Evolutionary conservation across 2,797 vertebrate genomes (phyloP), one percentile per base, ranked within the genome.

Genomic region (Acropternis orthonyx): DNA sequence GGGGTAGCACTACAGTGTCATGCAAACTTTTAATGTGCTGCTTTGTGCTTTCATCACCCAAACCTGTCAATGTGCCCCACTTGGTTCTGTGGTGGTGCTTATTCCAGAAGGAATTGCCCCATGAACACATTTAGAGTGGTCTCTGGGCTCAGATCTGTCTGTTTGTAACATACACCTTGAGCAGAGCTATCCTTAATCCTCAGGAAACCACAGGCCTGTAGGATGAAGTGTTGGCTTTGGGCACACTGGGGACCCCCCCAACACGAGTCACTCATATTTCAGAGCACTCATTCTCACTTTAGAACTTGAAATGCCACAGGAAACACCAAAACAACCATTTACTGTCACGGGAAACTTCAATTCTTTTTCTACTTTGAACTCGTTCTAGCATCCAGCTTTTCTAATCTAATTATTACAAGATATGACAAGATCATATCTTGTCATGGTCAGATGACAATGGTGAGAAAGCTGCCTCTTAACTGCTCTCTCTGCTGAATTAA

Each of bases 21-120:
- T 0, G 1, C n/a, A 14, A 34, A n/a, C 4, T 61, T 71, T 48
- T n/a, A 22, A 49, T 0, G 1, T 32, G 52, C 28, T 61, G 51
- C 20, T 59, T 65, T 36, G 27, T 27, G n/a, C 52, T 41, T 34
- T 44, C 14, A 49, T 12, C 14, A 14, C 30, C 27, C 76, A 63
- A 51, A 59, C 7, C 49, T 43, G 65, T 7, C 1, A 5, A 2
- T 9, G 65, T 36, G 19, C 56, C 65, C 80, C 24, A 5, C 55
- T 15, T 54, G 24, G 46, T 2, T 54, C 46, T 44, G 34, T 21
- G n/a, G 30, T 39, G 18, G 12, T 2, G 9, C 11, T 24, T 7
- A 1, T 36, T 76, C 12, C 5, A 2, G 49, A 32, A 56, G 36
- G 48, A 77, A 7, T 26, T 21, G 41, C 30, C 68, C 56, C 49